These are phyloP conservation scores for Koerneria pararmatus DNA, from an alignment of 2,888 invertebrate genomes.

Conservation along the genomic window DNA sequence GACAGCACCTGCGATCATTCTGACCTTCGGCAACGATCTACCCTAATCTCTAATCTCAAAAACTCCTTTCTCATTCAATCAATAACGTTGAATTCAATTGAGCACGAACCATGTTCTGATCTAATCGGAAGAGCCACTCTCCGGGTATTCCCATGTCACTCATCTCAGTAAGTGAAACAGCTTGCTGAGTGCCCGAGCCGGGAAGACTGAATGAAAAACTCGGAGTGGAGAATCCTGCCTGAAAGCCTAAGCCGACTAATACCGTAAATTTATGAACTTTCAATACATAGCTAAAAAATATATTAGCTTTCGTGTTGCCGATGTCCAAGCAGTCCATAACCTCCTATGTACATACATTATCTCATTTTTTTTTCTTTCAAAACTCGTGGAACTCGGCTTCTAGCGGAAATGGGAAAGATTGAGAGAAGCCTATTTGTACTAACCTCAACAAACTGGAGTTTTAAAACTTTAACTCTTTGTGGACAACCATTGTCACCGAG, in stretches of 20 bases:
- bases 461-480: too few relatives aligned
- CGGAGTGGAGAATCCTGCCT: conserved; percentile 40
- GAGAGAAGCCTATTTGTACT: too few relatives aligned
- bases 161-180: conserved; percentile 48
- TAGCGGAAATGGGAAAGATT: too few relatives aligned
- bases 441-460: too few relatives aligned
- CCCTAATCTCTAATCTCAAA: too few relatives aligned
- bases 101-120: conserved; percentile 33
- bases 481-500: not conserved
- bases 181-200: conserved; percentile 50
- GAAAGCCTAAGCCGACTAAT: not conserved
- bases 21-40: not conserved
- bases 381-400: too few relatives aligned
- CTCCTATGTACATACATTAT: too few relatives aligned
- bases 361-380: too few relatives aligned
- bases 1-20: conserved; percentile 41
- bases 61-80: too few relatives aligned
- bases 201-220: conserved; percentile 46
- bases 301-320: too few relatives aligned
- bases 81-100: not conserved
- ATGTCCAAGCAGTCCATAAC: too few relatives aligned
- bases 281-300: not conserved
- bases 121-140: conserved; percentile 58
- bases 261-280: conserved; percentile 3
- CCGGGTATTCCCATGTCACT: conserved; percentile 60